phyloP scores from a whole-genome alignment of 2,888 invertebrate genomes.

The Cheilosia vulpina region DNA sequence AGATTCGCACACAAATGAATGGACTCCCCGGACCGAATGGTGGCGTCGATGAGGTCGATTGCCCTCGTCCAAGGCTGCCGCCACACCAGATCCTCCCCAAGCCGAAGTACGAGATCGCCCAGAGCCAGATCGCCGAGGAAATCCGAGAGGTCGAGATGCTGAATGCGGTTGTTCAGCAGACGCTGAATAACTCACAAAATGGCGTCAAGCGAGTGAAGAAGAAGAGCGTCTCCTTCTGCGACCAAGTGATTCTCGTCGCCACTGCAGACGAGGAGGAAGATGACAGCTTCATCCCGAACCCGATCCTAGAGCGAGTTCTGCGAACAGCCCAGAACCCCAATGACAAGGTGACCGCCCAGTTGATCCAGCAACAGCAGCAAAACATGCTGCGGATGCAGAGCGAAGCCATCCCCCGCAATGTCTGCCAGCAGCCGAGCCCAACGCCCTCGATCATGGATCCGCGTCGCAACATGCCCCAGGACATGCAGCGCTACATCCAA shows the following conservation, averaged over 20 bases:
- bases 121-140: slow-evolving; percentile 85
- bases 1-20: slow-evolving; percentile 84
- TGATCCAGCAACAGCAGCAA: slow-evolving; percentile 84
- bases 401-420: slow-evolving; percentile 81
- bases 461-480: slow-evolving; percentile 77
- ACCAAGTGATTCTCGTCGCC: slow-evolving; percentile 96
- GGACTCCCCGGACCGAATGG: slow-evolving; percentile 80
- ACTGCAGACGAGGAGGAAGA: slow-evolving; percentile 96
- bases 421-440: slow-evolving; percentile 75
- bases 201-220: slow-evolving; percentile 89
- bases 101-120: slow-evolving; percentile 83
- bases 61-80: slow-evolving; percentile 77
- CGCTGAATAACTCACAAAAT: slow-evolving; percentile 84
- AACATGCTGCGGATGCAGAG: slow-evolving; percentile 84
- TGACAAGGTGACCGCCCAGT: slow-evolving; percentile 84
- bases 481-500: slow-evolving; percentile 82
- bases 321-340: slow-evolving; percentile 90
- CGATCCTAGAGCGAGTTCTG: slow-evolving; percentile 93
- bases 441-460: slow-evolving; percentile 52
- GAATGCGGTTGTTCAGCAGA: slow-evolving; percentile 85
- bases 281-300: slow-evolving; percentile 95
- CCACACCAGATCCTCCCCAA: slow-evolving; percentile 79
- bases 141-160: slow-evolving; percentile 85
- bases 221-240: slow-evolving; percentile 97
- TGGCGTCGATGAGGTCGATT: slow-evolving; percentile 81